phyloP scores from a whole-genome alignment of 2,888 invertebrate genomes.

The Aethes cnicana region DNA sequence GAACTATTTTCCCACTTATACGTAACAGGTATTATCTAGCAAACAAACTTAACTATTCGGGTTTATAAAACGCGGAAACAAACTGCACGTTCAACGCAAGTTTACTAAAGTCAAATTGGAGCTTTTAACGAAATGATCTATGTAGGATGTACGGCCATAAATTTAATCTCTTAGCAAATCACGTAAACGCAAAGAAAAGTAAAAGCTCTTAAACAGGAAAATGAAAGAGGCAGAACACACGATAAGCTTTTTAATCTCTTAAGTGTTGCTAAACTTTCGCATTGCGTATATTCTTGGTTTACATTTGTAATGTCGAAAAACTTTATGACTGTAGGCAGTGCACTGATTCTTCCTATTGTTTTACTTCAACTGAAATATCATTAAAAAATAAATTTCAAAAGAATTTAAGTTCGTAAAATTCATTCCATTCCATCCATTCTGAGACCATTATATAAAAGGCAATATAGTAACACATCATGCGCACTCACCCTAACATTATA shows the following conservation, averaged over 20 bases:
- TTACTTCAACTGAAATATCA: no score
- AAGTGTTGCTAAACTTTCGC: conserved; percentile 52
- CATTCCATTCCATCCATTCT: no score
- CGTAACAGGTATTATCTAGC: no score
- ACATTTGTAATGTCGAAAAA: not conserved
- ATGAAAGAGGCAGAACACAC: conserved; percentile 73
- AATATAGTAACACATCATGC: no score
- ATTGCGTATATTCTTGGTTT: conserved; percentile 3
- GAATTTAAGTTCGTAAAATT: no score
- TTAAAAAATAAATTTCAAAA: no score
- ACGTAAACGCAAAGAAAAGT: conserved; percentile 66
- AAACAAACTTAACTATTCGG: no score
- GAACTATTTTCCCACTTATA: no score
- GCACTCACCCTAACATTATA: no score
- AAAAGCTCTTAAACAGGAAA: conserved; percentile 69
- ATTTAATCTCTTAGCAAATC: conserved; percentile 70
- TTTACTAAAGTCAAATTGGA: conserved; percentile 17
- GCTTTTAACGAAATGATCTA: conserved; percentile 29
- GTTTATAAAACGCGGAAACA: no score
- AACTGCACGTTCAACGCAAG: no score
- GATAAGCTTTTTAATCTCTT: conserved; percentile 77
- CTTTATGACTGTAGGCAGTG: not conserved
- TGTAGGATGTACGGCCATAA: conserved; percentile 45
- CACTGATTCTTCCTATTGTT: not conserved
- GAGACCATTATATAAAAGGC: no score